phyloP scores from a whole-genome alignment of 2,797 vertebrate genomes.

The Chelon labrosus region DNA sequence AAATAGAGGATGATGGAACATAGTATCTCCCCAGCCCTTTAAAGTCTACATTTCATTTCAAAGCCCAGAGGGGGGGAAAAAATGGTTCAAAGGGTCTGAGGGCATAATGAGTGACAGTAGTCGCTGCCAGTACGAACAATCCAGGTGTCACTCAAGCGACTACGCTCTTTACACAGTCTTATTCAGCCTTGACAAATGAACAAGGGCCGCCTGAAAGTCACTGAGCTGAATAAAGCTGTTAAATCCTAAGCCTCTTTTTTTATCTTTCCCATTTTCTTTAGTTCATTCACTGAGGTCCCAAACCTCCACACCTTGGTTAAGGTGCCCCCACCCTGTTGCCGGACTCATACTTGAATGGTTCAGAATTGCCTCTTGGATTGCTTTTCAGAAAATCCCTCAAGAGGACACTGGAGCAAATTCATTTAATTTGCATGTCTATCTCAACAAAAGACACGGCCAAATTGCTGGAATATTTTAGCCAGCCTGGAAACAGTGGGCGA shows the following conservation, averaged over 20 bases:
- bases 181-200: slow-evolving; percentile 77
- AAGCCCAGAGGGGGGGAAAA: slow-evolving; percentile 33
- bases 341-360: slow-evolving; percentile 82
- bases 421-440: slow-evolving; percentile 79
- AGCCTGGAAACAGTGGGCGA: slow-evolving; percentile 13
- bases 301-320: slow-evolving; percentile 61
- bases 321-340: slow-evolving; percentile 46
- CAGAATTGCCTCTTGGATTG: slow-evolving; percentile 83
- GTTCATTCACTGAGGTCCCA: slow-evolving; percentile 48
- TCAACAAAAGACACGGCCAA: slow-evolving; percentile 53
- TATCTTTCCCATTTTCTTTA: slow-evolving; percentile 70
- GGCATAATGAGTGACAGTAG: slow-evolving; percentile 68
- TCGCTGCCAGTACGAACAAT: slow-evolving; percentile 63
- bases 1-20: slow-evolving; percentile 38
- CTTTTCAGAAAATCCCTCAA: slow-evolving; percentile 82
- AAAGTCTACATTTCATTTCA: slow-evolving; percentile 62
- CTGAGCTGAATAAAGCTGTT: slow-evolving; percentile 73
- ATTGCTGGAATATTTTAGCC: slow-evolving; percentile 54
- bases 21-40: slow-evolving; percentile 35
- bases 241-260: slow-evolving; percentile 69
- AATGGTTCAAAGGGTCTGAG: slow-evolving; percentile 48
- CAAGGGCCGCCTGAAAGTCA: slow-evolving; percentile 73
- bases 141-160: slow-evolving; percentile 74
- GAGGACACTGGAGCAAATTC: slow-evolving; percentile 70
- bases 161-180: slow-evolving; percentile 61